Base-by-base conservation (phyloP, 2,113 vertebrate genomes). In the Motacilla alba region DNA sequence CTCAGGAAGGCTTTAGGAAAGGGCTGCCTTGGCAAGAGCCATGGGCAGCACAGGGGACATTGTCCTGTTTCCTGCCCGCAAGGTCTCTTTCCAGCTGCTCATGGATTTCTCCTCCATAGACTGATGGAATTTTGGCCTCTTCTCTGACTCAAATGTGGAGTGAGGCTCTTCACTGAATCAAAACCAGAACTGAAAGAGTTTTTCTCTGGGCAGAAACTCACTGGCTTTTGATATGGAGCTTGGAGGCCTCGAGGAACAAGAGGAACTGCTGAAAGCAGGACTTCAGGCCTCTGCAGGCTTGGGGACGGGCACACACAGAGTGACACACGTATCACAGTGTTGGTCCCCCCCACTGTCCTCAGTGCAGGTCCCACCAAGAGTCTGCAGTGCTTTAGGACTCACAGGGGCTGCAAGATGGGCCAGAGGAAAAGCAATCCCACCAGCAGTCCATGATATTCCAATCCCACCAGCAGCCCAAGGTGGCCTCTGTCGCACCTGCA, bases 101-200 rank as follows among this genome's bases (percentile, higher is more conserved):
- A 2, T 15, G 35, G 47, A 27, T 14, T 77, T 47, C 50, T 70
- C 10, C 39, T 77, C 72, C 56, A 31, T 0, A 21, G 20, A 7
- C 30, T 15, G 53, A 6, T 12, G 8, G 37, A 59, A 31, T 59
- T 78, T 59, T 53, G 59, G 39, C 33, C 24, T 74, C 64, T 74
- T 26, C 5, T 1, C 20, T 72, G 53, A 13, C 22, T 72, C 35
- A 14, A 21, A 13, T 0, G 0, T 12, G 31, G 43, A 26, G 24
- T 56, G 64, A 70, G 26, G 10, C 11, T 37, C 69, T 72, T 28
- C 56, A 12, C 44, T 3, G 9, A 60, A 17, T 26, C 33, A 37
- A 21, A 23, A 47, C 35, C 49, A 52, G 21, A 27, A 14, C 39
- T 35, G 7, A 2, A 63, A 26, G 37, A 9, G 14, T 70, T 74